Evolutionary conservation across 1,140 invertebrate genomes (phyloP).

Genomic region (Leptinotarsa lineolata): DNA sequence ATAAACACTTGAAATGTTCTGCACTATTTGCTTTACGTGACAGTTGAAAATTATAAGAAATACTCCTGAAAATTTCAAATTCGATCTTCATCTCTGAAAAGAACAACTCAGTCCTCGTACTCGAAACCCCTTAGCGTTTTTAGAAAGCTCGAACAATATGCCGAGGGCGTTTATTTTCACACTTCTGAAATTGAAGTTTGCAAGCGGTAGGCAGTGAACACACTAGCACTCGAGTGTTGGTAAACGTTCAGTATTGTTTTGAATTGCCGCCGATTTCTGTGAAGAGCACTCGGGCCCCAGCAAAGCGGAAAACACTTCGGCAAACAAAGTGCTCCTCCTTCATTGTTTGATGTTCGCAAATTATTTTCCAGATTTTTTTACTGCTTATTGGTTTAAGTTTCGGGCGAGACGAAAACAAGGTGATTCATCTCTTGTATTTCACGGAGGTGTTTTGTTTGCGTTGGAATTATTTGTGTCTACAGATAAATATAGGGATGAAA

Average conservation of each 20-base stretch:
- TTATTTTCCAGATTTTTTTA: background rate
- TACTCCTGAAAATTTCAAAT: no score
- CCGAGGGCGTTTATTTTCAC: background rate
- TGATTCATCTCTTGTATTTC: background rate
- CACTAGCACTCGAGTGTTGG: background rate
- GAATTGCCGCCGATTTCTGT: background rate
- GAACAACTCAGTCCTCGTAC: background rate
- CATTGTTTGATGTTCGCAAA: conserved; percentile 6
- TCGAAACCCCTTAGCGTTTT: background rate
- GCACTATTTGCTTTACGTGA: no score
- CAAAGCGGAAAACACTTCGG: conserved; percentile 4
- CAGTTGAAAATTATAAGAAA: no score
- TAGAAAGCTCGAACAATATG: background rate
- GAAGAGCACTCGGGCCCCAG: background rate
- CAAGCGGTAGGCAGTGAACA: background rate
- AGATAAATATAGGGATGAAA: background rate
- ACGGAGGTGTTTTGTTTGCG: background rate
- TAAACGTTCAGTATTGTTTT: background rate
- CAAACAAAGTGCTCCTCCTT: background rate
- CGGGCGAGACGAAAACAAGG: conserved; percentile 1
- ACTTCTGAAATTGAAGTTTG: conserved; percentile 2
- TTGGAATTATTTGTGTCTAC: background rate
- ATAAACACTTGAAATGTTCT: no score
- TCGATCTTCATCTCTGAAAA: background rate
- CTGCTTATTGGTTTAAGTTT: conserved; percentile 4